Conservation (phyloP, 2,797 vertebrate genomes). For the Craterocephalus amniculus region DNA sequence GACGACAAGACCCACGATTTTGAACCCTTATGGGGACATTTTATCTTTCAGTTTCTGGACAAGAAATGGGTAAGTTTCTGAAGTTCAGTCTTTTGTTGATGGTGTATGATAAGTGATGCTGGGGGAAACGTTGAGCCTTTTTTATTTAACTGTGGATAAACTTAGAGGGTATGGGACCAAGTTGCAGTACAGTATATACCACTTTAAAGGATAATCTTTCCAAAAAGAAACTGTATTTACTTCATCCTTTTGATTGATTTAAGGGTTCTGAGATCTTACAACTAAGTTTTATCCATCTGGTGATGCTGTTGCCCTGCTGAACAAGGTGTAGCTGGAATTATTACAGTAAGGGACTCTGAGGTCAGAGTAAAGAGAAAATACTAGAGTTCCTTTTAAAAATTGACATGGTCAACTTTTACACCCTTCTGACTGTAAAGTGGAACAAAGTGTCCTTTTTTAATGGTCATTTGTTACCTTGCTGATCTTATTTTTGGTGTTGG, state of each 20-base stretch:
- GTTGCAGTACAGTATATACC: background rate
- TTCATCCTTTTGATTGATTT: background rate
- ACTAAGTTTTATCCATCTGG: background rate
- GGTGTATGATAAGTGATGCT: conserved; percentile 8
- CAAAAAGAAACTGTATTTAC: background rate
- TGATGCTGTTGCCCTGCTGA: conserved; percentile 16
- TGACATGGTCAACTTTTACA: background rate
- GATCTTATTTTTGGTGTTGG: background rate
- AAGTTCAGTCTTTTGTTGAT: conserved; percentile 29
- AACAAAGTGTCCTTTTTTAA: background rate
- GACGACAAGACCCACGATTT: conserved; percentile 28
- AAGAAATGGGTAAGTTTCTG: conserved; percentile 72
- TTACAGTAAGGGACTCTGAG: too few species aligned
- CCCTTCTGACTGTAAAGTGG: background rate
- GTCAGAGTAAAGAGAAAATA: background rate
- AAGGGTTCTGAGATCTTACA: conserved; percentile 1
- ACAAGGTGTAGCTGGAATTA: conserved; percentile 44
- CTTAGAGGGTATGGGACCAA: background rate
- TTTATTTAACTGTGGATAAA: conserved; percentile 9
- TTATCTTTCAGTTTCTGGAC: conserved; percentile 51
- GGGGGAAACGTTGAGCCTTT: conserved; percentile 1
- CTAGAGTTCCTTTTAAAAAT: background rate
- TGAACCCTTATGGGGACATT: conserved; percentile 58
- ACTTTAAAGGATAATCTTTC: background rate
- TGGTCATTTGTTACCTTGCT: background rate